Base-by-base conservation (phyloP, 2,888 invertebrate species). In the Crocallis elinguaria region DNA sequence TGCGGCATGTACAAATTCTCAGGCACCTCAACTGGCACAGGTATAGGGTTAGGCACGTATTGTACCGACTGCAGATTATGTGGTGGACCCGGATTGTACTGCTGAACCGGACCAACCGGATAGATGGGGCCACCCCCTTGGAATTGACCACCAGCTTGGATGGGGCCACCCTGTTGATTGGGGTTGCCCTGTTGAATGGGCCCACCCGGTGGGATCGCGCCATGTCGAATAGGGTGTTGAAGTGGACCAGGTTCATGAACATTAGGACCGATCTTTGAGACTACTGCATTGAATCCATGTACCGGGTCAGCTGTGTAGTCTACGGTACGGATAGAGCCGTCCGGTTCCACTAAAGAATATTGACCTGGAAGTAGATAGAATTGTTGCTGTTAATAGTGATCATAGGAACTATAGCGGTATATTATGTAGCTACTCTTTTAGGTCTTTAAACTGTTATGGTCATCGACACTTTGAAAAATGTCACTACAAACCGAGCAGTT, bases 281-380 rank as follows among this genome's bases (percentile, higher is more conserved):
- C 93, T 0, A 93, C 86, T 0, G 93, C 93, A 60, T 93, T 93
- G 74, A 93, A 93, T 6, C 94, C 93, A 57, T 93, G 86, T 2
- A 93, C 79, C 0, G 93, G 77, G 56, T 93, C 93, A 0, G 93
- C 93, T 13, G 93, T 93, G 73, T 93, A 93, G 74, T 92, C 92
- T 9, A 92, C 92, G 1, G 92, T 92, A 2, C 92, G 82, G 1
- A 92, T 79, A 1, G 92, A 92, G 29, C 92, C 92, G 39, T 92
- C 92, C 0, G 92, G 92, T 57, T 92, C 92, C 6, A 92, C 91
- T 14, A 92, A 65, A 0, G 92, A 92, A 57, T 92, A 92, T 74
- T 92, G 92, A 11, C 92, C 92, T 91, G 83, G 1, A 86, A 83
- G n/a, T n/a, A n/a, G n/a, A n/a, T n/a, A n/a, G n/a, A n/a, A n/a